phyloP scores from a whole-genome alignment of 53 echinoderm and acorn worm genomes.

The Antedon mediterranea region DNA sequence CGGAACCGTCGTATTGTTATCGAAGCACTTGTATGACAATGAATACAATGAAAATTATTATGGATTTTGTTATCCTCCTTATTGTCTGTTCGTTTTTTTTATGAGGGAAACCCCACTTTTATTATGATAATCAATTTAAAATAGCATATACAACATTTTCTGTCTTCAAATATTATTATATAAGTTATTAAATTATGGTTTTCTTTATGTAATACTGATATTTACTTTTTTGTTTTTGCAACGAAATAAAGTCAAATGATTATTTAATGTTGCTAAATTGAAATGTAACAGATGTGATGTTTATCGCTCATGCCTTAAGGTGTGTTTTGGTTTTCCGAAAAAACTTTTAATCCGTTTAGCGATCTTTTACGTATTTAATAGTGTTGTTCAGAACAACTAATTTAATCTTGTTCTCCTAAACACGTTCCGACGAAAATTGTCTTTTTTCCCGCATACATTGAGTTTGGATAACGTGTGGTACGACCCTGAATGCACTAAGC shows the following conservation, averaged over 20 bases:
- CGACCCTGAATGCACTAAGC: not conserved
- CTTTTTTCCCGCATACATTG: not conserved
- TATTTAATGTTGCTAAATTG: not conserved
- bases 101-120: too few relatives aligned
- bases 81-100: too few relatives aligned
- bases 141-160: too few relatives aligned
- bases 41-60: too few relatives aligned
- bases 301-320: not conserved
- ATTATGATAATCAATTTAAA: too few relatives aligned
- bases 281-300: not conserved
- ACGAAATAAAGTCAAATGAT: too few relatives aligned
- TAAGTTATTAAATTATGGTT: too few relatives aligned
- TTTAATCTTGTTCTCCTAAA: not conserved
- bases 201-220: too few relatives aligned
- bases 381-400: not conserved
- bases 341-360: not conserved
- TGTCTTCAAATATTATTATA: too few relatives aligned
- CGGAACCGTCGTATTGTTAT: not conserved
- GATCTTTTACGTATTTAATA: not conserved
- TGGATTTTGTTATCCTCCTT: too few relatives aligned
- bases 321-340: not conserved
- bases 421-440: not conserved
- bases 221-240: too few relatives aligned
- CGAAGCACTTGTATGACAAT: not conserved
- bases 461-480: not conserved